Conservation (phyloP, 2,888 invertebrate species). For the Cyclophora punctaria region DNA sequence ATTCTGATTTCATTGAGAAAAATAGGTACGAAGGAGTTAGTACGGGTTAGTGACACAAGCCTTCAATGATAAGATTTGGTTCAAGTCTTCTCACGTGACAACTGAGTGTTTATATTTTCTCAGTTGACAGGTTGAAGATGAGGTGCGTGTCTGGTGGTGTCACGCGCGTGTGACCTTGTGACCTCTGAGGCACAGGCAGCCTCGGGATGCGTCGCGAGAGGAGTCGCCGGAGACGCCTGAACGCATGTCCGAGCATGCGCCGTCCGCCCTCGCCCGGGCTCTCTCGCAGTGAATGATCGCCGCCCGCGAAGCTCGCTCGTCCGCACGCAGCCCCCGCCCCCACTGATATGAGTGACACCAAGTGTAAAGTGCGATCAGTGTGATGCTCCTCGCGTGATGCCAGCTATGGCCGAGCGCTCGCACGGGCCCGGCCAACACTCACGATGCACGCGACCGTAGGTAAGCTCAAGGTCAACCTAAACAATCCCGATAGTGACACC, state of each 20-base stretch:
- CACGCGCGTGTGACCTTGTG: conserved; percentile 57
- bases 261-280: conserved; percentile 49
- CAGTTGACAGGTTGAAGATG: background rate
- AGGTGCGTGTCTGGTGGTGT: conserved; percentile 25
- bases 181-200: conserved; percentile 53
- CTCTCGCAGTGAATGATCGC: conserved; percentile 59
- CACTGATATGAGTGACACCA: conserved; percentile 50
- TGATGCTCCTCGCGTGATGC: conserved; percentile 51
- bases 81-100: too few species aligned
- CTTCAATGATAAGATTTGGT: too few species aligned
- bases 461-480: conserved; percentile 63
- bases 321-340: conserved; percentile 23
- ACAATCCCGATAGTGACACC: conserved; percentile 37
- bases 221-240: conserved; percentile 31
- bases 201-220: conserved; percentile 44
- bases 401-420: conserved; percentile 62
- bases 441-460: conserved; percentile 65
- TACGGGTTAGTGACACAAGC: too few species aligned
- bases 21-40: too few species aligned
- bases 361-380: conserved; percentile 40
- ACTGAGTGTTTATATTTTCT: background rate
- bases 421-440: conserved; percentile 53
- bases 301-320: conserved; percentile 40
- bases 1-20: too few species aligned
- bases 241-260: conserved; percentile 65